phyloP scores from a whole-genome alignment of 2,113 vertebrate genomes.

The Meriones unguiculatus region DNA sequence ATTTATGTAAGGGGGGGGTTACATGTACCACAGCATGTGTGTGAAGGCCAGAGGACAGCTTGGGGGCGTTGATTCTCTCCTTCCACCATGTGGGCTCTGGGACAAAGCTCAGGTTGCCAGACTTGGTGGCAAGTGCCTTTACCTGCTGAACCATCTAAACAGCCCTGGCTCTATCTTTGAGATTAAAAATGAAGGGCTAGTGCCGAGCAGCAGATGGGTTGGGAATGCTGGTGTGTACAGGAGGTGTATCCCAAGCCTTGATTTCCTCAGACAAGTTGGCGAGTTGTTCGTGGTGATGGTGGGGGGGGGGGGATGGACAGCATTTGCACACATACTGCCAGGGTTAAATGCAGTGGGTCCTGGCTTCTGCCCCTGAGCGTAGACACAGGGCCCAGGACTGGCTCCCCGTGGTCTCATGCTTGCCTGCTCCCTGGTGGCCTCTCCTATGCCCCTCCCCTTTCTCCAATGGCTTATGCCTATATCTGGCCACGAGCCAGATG shows the following conservation, averaged over 20 bases:
- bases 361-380: neutral
- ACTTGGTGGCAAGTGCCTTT: no score
- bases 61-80: neutral
- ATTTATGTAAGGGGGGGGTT: neutral
- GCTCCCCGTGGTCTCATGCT: neutral
- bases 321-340: neutral
- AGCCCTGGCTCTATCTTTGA: neutral
- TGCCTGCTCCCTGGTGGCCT: neutral
- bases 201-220: neutral
- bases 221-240: neutral
- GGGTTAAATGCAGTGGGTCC: accelerated
- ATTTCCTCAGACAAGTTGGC: neutral
- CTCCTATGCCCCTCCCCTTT: neutral
- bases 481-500: neutral
- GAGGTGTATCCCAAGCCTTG: neutral
- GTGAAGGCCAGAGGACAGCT: no score
- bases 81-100: neutral
- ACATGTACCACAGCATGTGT: neutral
- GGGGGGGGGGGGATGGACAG: no score
- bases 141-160: neutral
- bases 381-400: neutral
- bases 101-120: neutral
- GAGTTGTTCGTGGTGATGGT: no score
- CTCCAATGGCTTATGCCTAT: neutral
- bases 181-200: neutral